phyloP scores from a whole-genome alignment of 2,888 invertebrate species.

The Boloria euphrosyne region DNA sequence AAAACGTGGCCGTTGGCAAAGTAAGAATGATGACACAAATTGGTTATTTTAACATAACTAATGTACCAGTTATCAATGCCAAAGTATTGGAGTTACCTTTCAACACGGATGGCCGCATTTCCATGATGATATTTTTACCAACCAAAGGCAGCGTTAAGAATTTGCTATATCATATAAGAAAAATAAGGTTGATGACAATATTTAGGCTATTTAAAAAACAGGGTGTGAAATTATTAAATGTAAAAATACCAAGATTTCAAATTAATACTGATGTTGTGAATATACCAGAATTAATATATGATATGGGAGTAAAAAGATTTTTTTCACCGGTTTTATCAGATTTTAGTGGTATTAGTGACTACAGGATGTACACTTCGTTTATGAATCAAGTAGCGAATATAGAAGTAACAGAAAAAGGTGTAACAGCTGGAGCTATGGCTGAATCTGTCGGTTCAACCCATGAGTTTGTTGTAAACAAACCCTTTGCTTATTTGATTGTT shows the following conservation, averaged over 20 bases:
- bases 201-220: slow-evolving; percentile 50
- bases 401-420: slow-evolving; percentile 59
- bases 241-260: slow-evolving; percentile 61
- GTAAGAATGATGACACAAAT: slow-evolving; percentile 64
- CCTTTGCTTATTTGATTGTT: slow-evolving; percentile 61
- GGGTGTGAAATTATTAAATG: slow-evolving; percentile 49
- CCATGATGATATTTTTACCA: slow-evolving; percentile 62
- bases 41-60: slow-evolving; percentile 52
- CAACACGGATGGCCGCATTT: slow-evolving; percentile 45
- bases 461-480: slow-evolving; percentile 55
- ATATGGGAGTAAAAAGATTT: slow-evolving; percentile 64
- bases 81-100: slow-evolving; percentile 60
- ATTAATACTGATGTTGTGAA: slow-evolving; percentile 55
- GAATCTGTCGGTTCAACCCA: slow-evolving; percentile 34
- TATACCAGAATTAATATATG: slow-evolving; percentile 58
- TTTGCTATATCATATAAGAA: slow-evolving; percentile 54
- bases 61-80: slow-evolving; percentile 51
- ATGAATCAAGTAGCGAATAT: slow-evolving; percentile 60
- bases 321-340: slow-evolving; percentile 59
- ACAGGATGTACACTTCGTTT: slow-evolving; percentile 53
- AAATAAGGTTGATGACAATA: slow-evolving; percentile 53
- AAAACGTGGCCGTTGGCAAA: slow-evolving; percentile 43
- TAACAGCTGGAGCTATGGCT: slow-evolving; percentile 44
- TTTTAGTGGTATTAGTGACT: slow-evolving; percentile 57
- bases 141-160: slow-evolving; percentile 49